A percentile compares a stretch with the other conserved stretches of the same genome.
phyloP scores from a whole-genome alignment of 2,797 vertebrate species.

The Peromyscus eremicus region DNA sequence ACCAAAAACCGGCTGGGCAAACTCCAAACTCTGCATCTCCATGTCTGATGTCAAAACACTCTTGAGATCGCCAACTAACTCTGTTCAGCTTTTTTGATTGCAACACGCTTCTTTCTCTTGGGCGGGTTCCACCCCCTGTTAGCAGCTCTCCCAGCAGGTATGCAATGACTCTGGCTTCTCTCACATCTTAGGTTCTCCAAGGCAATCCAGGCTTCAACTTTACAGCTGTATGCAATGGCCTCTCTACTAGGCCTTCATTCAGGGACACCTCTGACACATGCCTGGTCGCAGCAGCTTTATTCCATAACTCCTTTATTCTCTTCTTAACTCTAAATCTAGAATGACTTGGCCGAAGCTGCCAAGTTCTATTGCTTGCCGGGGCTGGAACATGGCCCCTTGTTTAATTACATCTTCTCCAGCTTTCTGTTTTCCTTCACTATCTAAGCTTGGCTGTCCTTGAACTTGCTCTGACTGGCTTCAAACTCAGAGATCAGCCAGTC shows the following conservation, averaged over 20 bases:
- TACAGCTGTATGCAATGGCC: neutral
- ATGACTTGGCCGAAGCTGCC: neutral
- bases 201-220: neutral
- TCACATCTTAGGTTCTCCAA: neutral
- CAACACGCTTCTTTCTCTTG: neutral
- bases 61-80: neutral
- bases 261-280: no score
- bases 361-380: no score
- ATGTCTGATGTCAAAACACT: neutral
- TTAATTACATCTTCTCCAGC: neutral
- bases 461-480: neutral
- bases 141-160: neutral
- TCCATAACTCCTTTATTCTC: neutral
- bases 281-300: neutral
- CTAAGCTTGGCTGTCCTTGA: no score
- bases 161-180: neutral
- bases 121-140: neutral
- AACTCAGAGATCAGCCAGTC: neutral
- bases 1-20: neutral
- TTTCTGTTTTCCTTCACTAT: neutral
- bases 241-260: neutral
- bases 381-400: neutral
- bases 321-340: neutral
- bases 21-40: neutral
- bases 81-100: neutral